Conservation (phyloP, 2,888 invertebrate species). For the Lordiphosa fenestrarum region DNA sequence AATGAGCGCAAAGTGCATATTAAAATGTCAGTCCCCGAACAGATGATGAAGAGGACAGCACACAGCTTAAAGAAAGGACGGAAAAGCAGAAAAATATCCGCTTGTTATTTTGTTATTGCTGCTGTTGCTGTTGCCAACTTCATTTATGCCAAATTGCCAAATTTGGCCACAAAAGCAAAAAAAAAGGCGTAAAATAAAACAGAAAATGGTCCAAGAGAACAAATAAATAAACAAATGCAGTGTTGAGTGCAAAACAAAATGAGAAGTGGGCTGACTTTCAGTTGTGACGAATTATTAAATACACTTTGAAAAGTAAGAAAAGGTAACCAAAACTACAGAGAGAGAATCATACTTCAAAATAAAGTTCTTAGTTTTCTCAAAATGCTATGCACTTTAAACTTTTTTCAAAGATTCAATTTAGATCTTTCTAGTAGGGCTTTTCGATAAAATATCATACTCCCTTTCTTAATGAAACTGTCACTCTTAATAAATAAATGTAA, state of each 20-base stretch:
- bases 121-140: conserved; percentile 13
- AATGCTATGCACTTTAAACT: too few relatives aligned
- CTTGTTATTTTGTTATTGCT: conserved; percentile 35
- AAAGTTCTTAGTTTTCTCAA: too few relatives aligned
- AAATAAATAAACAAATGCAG: conserved; percentile 70
- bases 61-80: conserved; percentile 24
- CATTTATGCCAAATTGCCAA: conserved; percentile 48
- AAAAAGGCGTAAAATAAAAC: conserved; percentile 17
- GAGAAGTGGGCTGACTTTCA: too few relatives aligned
- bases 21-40: conserved; percentile 52
- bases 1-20: conserved; percentile 59
- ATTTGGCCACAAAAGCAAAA: conserved; percentile 39
- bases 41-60: conserved; percentile 31
- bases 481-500: too few relatives aligned
- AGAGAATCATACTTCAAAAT: too few relatives aligned
- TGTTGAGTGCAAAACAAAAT: conserved; percentile 21
- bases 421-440: too few relatives aligned
- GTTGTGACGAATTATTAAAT: too few relatives aligned
- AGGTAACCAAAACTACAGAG: too few relatives aligned
- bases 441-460: too few relatives aligned
- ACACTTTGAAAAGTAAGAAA: too few relatives aligned
- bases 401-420: too few relatives aligned
- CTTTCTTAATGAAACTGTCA: too few relatives aligned
- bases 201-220: conserved; percentile 26
- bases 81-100: conserved; percentile 20